Evolutionary conservation across 1,140 invertebrate species (phyloP), one percentile per base, ranked within the genome.

Genomic region (Mya arenaria): DNA sequence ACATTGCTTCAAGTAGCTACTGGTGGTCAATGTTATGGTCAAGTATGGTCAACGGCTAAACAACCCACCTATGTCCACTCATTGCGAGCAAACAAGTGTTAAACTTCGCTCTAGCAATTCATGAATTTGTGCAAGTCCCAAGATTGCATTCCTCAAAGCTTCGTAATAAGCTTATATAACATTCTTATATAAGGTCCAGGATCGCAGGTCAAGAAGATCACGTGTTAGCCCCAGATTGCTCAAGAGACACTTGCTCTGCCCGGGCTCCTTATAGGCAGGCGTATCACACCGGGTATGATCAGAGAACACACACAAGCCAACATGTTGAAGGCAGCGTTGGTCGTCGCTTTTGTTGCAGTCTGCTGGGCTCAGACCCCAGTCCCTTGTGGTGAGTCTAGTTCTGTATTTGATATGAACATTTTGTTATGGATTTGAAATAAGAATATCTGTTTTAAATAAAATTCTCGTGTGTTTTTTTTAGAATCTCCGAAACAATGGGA

Each of bases 401-500:
- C 8, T 28, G 56, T 8, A n/a, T 15, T 28, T n/a, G 8, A n/a
- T 17, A 13, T 17, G 8, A 60, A 25, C 8, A 28, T 15, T 25
- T 60, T 28, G n/a, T 60, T 10, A 60, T n/a, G 6, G 25, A 60
- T 25, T 60, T 60, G 10, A 23, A 25, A 60, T 25, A 28, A 23
- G 8, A n/a, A n/a, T 60, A 8, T n/a, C 28, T 60, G 28, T 60
- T 60, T 60, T 13, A 23, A 23, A 52, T 52, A n/a, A 3, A 52
- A 15, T 23, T 62, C 23, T 13, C n/a, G 19, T 68, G 23, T 48
- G 30, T 77, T 48, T n/a, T 28, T 39, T 77, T 1, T 41, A 77
- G 73, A 44, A 15, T 77, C 73, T 17, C 73, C 73, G 36, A 66
- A 77, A 52, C 58, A 77, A 77, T 77, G 73, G 73, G 73, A 77